Base-by-base conservation (phyloP, 2,888 invertebrate genomes). In the Microplitis deprimator region DNA sequence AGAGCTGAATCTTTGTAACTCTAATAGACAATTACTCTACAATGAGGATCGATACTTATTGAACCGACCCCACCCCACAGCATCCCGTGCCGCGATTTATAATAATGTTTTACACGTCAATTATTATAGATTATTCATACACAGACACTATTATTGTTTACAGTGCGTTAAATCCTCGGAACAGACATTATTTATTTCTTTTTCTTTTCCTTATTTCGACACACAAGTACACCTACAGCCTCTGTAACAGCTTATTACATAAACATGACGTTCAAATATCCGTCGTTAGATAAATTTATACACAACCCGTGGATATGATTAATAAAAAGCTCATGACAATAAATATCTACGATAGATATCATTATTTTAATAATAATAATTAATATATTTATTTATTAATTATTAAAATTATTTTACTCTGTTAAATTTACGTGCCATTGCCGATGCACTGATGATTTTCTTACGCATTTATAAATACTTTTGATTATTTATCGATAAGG, bases 1-100 rank as follows among this genome's bases (percentile, higher is more conserved):
- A 50, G 50, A 13, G 50, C 50, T 13, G 50, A 50, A 50, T 50
- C 65, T 71, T 60, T 61, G 62, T 65, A 5, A 64, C 76, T 78
- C 71, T 76, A 79, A 78, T 77, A 78, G 79, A 79, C 78, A 77
- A 77, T 78, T 81, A 40, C 68, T 74, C 75, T 72, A 76, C 67
- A 73, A 78, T 75, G 62, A 70, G 59, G 76, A 77, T 75, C 75
- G 70, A 75, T 77, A 79, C 78, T 77, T 77, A 75, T 68, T 68
- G 61, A 75, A 79, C 73, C 68, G 78, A 77, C 75, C 60, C 29
- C 29, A 29, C 29, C 64, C 71, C 65, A 38, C 76, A 77, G 77
- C 77, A 80, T 77, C 74, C 77, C 61, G 77, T 73, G 75, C 73
- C 79, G 74, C 60, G 41, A 76, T 78, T 73, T 68, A 79, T 76